phyloP scores from a whole-genome alignment of 2,888 invertebrate genomes.

The Dasypogon diadema region DNA sequence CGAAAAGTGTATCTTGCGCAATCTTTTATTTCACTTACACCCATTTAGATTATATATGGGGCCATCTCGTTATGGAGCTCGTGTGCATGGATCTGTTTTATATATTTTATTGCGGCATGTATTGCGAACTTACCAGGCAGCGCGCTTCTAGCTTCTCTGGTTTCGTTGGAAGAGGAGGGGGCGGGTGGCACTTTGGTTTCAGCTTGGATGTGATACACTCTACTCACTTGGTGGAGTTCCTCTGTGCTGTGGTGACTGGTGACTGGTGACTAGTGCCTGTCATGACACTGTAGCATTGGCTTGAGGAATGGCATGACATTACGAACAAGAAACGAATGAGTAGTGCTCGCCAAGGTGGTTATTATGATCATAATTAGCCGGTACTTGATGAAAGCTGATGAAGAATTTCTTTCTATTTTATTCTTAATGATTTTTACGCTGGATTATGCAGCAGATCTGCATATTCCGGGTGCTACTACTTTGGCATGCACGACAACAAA shows the following conservation, averaged over 20 bases:
- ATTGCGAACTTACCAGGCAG: background rate
- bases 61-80: constrained; percentile 54
- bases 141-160: background rate
- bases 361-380: constrained; percentile 3
- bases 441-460: too few relatives aligned
- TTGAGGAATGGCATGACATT: background rate
- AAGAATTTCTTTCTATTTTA: background rate
- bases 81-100: constrained; percentile 54
- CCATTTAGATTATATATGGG: constrained; percentile 56
- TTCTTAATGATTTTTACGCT: background rate
- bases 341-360: background rate
- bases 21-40: constrained; percentile 58
- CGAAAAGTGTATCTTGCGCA: constrained; percentile 54
- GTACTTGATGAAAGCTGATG: background rate
- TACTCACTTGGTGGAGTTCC: background rate
- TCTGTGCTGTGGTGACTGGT: too few relatives aligned
- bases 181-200: background rate
- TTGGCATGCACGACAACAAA: too few relatives aligned
- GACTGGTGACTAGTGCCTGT: background rate
- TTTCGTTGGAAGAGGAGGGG: too few relatives aligned
- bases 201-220: background rate
- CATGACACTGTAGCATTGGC: background rate
- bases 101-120: constrained; percentile 50
- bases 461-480: too few relatives aligned
- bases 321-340: background rate